Conservation (phyloP, 2,888 invertebrate species). For the Ectropis crepuscularia region DNA sequence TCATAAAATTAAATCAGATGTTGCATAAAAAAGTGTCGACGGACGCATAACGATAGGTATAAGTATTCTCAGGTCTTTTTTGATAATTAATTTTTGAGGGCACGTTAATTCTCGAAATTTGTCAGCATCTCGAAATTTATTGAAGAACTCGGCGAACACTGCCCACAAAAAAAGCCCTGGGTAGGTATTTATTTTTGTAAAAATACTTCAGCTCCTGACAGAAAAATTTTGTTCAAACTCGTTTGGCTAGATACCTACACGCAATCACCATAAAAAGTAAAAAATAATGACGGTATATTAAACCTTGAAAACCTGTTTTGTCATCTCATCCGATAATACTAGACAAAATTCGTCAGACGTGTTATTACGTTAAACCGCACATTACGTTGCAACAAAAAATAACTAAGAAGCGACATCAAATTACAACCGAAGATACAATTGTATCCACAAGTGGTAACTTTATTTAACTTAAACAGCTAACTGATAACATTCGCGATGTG, state of each 20-base stretch:
- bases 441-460: slow-evolving; percentile 14
- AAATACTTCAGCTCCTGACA: not conserved
- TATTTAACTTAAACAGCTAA: slow-evolving; percentile 15
- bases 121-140: no score
- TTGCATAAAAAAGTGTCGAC: no score
- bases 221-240: slow-evolving; percentile 23
- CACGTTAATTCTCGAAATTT: no score
- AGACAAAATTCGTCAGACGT: slow-evolving; percentile 36
- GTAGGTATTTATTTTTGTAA: not conserved
- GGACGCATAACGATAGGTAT: no score
- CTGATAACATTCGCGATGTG: slow-evolving; percentile 15
- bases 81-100: no score
- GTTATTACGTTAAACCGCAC: slow-evolving; percentile 38
- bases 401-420: slow-evolving; percentile 23
- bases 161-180: no score
- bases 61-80: no score
- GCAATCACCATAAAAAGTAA: slow-evolving; percentile 43
- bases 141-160: no score
- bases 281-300: slow-evolving; percentile 37
- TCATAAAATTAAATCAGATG: no score
- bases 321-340: slow-evolving; percentile 38
- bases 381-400: slow-evolving; percentile 25
- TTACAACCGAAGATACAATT: slow-evolving; percentile 3
- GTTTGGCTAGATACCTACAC: slow-evolving; percentile 45
- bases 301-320: slow-evolving; percentile 55